Evolutionary conservation across 2,797 vertebrate species (phyloP), one percentile per base, ranked within the genome.

Genomic region (Sternotherus odoratus): DNA sequence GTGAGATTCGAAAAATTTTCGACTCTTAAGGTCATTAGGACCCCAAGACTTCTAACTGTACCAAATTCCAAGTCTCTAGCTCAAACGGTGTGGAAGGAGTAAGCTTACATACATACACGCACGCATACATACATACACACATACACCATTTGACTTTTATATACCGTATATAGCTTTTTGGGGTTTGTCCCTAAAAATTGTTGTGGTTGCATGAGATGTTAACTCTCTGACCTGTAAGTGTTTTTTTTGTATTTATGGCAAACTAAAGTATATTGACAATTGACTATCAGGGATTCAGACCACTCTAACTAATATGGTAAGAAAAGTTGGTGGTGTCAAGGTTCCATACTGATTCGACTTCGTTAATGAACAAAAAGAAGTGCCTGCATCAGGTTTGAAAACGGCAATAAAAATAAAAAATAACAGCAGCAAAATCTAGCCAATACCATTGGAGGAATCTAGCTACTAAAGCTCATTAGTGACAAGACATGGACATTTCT

Each of bases 391-490:
- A n/a, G 60, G 60, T 63, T 63, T 63, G 4, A 33, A 63, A 63
- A 63, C 30, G n/a, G 33, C 30, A 63, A 63, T 63, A n/a, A 33
- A 57, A 63, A 63, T 63, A 19, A 63, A 63, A 63, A 63, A 60
- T 33, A 60, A 85, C 6, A 36, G 53, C 1, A 78, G 8, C 28
- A 26, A 66, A 82, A 33, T 8, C 11, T 24, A 80, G 1, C 4
- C 66, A 66, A 36, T 63, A 63, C 16, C 1, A 8, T 1, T 57
- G 15, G 3, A n/a, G 2, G 19, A 87, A 79, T 83, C 66, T 60
- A 28, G 77, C 77, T 78, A 91, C 39, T 63, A 39, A 85, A 78
- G 63, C 1, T 74, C 1, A 66, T 75, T 91, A 90, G 69, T 89
- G 0, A 16, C 26, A 83, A 49, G 33, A 60, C 54, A 79, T 1